Base-by-base conservation (phyloP, 2,113 vertebrate species). In the Electrona antarctica region DNA sequence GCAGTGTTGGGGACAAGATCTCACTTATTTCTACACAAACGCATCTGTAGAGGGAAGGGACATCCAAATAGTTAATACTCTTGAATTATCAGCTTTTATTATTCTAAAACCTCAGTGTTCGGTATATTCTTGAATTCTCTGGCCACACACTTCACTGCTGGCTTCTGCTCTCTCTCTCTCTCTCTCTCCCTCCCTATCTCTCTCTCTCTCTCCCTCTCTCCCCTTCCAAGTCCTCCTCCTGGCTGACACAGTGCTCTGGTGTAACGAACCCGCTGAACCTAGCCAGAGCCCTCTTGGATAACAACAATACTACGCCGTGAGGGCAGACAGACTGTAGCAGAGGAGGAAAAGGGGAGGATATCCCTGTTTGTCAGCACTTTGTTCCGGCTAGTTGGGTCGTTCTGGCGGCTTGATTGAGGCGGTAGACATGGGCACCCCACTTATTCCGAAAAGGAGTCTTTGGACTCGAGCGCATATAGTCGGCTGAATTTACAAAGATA, bases 211-310 rank as follows among this genome's bases (percentile, higher is more conserved):
- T 61, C 52, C 15, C 5, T 3, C 33, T 6, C 5, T 8, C 50
- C 56, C 67, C 46, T 7, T 85, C 84, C 84, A 83, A 86, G 64
- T 78, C 68, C 74, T 65, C 72, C 47, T 61, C 71, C 71, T 79
- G 47, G 2, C 78, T 67, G 79, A 82, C 84, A 85, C 58, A 83
- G 77, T 60, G 77, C 73, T 84, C 65, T 64, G 69, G 60, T 7
- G 10, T 67, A 62, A 61, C 75, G 84, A 90, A 90, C 88, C 78
- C 84, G 10, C 55, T 89, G 81, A 91, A 87, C 88, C 83, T 83
- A 28, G 60, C 55, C 75, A 76, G 62, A 73, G 67, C 65, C 21
- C 67, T 67, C 69, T 29, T 63, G 13, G 12, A 3, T 62, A 68
- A 61, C 67, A 71, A 66, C 29, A 62, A 65, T 29, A 64, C 11